phyloP scores from a whole-genome alignment of 2,888 invertebrate species.

The Caenorhabditis imperialis region DNA sequence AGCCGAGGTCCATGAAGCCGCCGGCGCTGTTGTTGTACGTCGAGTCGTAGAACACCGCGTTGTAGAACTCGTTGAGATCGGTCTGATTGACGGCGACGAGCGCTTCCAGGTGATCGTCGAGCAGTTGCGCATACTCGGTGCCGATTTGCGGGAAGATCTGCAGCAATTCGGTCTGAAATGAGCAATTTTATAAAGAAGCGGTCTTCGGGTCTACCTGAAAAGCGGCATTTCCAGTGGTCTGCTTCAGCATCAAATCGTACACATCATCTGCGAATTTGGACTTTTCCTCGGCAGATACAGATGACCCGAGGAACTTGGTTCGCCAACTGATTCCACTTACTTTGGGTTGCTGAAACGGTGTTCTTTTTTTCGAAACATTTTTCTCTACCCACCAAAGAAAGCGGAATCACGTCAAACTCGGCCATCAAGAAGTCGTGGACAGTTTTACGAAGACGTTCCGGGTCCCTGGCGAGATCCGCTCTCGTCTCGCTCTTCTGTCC shows the following conservation, averaged over 20 bases:
- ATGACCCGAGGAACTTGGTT: constrained; percentile 19
- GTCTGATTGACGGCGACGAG: constrained; percentile 18
- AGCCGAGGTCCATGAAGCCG: constrained; percentile 6
- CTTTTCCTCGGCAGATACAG: constrained; percentile 4
- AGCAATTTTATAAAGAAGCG: neutral
- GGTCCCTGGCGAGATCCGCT: constrained; percentile 10
- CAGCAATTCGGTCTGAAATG: constrained; percentile 9
- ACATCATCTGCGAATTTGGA: constrained; percentile 7
- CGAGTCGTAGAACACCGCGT: constrained; percentile 31
- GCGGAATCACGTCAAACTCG: constrained; percentile 29
- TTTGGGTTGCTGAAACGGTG: constrained; percentile 24
- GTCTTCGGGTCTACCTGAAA: too few relatives aligned
- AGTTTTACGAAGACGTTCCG: constrained; percentile 8
- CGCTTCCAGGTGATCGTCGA: constrained; percentile 39
- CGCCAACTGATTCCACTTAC: constrained; percentile 18
- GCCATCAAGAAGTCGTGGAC: constrained; percentile 3
- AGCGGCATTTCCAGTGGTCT: constrained; percentile 5
- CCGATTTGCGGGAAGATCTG: constrained; percentile 6
- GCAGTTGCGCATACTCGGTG: neutral
- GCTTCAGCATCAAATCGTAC: constrained; percentile 19
- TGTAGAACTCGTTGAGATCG: constrained; percentile 15
- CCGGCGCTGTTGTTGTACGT: constrained; percentile 17
- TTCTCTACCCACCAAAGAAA: neutral
- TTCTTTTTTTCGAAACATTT: neutral
- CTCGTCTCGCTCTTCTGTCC: constrained; percentile 2